Evolutionary conservation across 2,888 invertebrate genomes (phyloP).

Genomic region (Tipula unca): DNA sequence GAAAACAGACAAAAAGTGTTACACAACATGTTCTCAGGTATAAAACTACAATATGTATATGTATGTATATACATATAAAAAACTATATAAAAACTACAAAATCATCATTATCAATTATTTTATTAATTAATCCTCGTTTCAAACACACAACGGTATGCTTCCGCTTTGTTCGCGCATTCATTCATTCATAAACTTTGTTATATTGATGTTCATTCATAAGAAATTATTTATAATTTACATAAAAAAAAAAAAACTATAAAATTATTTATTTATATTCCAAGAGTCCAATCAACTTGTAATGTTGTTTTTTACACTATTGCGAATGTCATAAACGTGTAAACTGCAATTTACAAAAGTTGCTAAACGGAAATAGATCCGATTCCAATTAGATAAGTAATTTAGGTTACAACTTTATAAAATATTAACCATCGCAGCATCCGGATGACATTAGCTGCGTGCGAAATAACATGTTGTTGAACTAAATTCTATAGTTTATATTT

Average conservation of each 20-base stretch:
- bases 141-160: constrained; percentile 2
- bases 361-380: neutral
- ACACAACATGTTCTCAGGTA: neutral
- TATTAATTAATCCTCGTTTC: constrained; percentile 8
- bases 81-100: neutral
- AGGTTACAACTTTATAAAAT: neutral
- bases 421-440: neutral
- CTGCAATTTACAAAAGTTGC: neutral
- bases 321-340: neutral
- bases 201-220: neutral
- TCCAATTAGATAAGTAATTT: neutral
- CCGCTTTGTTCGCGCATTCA: neutral
- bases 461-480: neutral
- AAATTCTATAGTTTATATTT: neutral
- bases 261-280: neutral
- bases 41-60: neutral
- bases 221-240: constrained; percentile 4
- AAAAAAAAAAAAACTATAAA: neutral
- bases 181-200: neutral
- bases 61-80: too few relatives aligned
- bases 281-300: neutral
- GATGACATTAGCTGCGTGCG: neutral
- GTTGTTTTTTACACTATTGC: neutral
- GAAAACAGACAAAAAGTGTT: neutral
- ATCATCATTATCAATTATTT: neutral